phyloP scores from a whole-genome alignment of 2,113 vertebrate species.

The Sceloporus tristichus region DNA sequence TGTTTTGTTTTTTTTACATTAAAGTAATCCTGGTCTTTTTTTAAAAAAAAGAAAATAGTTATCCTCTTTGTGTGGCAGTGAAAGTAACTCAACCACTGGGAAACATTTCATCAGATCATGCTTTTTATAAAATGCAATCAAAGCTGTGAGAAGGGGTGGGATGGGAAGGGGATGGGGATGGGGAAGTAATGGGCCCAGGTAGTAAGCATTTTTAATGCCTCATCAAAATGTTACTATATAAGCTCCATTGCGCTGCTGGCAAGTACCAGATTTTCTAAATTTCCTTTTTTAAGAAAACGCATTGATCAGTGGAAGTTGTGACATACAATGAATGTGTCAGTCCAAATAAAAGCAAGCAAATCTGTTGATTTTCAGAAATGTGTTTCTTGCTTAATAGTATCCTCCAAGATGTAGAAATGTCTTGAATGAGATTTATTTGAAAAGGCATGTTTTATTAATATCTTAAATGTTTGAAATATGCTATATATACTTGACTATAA shows the following conservation, averaged over 20 bases:
- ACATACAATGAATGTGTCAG: conserved; percentile 72
- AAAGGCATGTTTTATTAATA: not conserved
- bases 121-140: conserved; percentile 64
- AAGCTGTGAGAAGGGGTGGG: conserved; percentile 59
- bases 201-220: conserved; percentile 56
- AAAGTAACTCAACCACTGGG: conserved; percentile 55
- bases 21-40: conserved; percentile 75
- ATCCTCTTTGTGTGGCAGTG: conserved; percentile 59
- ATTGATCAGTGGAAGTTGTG: conserved; percentile 71
- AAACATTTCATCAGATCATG: conserved; percentile 43
- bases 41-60: conserved; percentile 37
- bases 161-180: not conserved
- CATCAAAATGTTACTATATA: conserved; percentile 32
- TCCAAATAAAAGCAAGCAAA: conserved; percentile 73
- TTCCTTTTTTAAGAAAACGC: conserved; percentile 25
- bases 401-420: not conserved
- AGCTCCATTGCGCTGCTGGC: conserved; percentile 39
- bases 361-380: not conserved
- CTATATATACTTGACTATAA: too few species aligned
- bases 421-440: not conserved
- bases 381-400: conserved; percentile 22
- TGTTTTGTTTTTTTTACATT: conserved; percentile 67
- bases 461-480: not conserved
- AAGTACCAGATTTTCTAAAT: conserved; percentile 35
- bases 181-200: conserved; percentile 1